Evolutionary conservation across 2,888 invertebrate species (phyloP).

Genomic region (Epiblema foenella): DNA sequence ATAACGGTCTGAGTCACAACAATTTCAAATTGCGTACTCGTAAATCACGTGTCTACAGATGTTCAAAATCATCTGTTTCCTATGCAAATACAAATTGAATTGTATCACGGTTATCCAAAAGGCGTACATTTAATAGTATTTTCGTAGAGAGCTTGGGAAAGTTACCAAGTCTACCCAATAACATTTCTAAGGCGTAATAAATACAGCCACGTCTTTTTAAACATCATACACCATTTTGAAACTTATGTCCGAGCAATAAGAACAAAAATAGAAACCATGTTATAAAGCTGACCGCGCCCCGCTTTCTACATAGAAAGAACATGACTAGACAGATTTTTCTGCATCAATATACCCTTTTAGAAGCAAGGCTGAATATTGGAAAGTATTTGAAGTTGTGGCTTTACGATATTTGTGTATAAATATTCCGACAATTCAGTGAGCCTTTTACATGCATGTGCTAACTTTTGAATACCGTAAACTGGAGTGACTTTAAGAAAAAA

Average conservation of each 20-base stretch:
- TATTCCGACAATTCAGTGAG: slow-evolving; percentile 27
- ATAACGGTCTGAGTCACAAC: neutral
- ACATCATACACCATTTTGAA: neutral
- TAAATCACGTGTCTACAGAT: neutral
- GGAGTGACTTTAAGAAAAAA: too few species aligned
- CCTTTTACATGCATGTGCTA: neutral
- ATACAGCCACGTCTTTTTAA: neutral
- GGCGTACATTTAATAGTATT: too few species aligned
- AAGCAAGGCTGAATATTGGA: neutral
- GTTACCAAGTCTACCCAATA: slow-evolving; percentile 5
- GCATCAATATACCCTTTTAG: neutral
- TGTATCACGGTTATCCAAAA: neutral
- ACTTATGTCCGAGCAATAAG: neutral
- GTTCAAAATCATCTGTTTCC: too few species aligned
- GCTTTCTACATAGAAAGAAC: neutral
- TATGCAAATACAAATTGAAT: neutral
- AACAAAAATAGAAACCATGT: neutral
- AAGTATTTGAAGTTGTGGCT: slow-evolving; percentile 2
- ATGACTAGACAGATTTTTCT: neutral
- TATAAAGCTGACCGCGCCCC: neutral
- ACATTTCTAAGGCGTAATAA: slow-evolving; percentile 19
- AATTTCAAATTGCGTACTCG: neutral
- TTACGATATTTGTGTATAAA: slow-evolving; percentile 12
- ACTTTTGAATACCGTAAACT: neutral
- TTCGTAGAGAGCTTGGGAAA: neutral